Evolutionary conservation across 1,140 invertebrate species (phyloP), one percentile per base, ranked within the genome.

Genomic region (Heliconius congener): DNA sequence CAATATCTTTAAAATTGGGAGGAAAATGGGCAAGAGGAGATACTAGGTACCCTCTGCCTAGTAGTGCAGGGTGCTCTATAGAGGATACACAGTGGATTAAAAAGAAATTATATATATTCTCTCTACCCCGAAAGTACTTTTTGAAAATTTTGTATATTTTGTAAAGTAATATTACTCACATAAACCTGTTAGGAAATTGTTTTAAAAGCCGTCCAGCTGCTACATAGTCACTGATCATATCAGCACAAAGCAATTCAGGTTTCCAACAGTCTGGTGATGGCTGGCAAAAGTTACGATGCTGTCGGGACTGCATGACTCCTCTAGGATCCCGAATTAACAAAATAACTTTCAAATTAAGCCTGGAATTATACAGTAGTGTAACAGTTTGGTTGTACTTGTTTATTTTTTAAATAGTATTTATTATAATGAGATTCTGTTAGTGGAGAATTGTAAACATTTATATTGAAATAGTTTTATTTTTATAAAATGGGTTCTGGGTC

Each of bases 261-360:
- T 98, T 96, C 87, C 96, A 96, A 92, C 98, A 99, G 89, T 98
- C 97, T 8, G 97, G 96, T 79, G 96, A 95, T n/a, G 96, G 96
- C 1, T 96, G 97, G 89, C 98, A 99, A 97, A 98, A 98, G 73
- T 96, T 96, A 5, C 98, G 95, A 90, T 98, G 97, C 79, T 96
- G 96, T 57, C 98, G 95, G 0, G 98, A 98, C 90, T 98, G 98
- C 89, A 98, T 95, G 71, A 97, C 98, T 23, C 97, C 98, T 66
- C 98, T 95, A 13, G 98, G 98, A 95, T 98, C 98, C 70, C 98
- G 95, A 55, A 98, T 96, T 81, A 98, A 91, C 19, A 98, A 93
- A 76, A 98, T 92, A 76, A 98, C 95, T 90, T 97, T 96, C 79
- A 98, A 93, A 86, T 97, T 97, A 86, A 97, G 95, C 82, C 97